Base-by-base conservation (phyloP, 2,888 invertebrate species). In the Allygus modestus region DNA sequence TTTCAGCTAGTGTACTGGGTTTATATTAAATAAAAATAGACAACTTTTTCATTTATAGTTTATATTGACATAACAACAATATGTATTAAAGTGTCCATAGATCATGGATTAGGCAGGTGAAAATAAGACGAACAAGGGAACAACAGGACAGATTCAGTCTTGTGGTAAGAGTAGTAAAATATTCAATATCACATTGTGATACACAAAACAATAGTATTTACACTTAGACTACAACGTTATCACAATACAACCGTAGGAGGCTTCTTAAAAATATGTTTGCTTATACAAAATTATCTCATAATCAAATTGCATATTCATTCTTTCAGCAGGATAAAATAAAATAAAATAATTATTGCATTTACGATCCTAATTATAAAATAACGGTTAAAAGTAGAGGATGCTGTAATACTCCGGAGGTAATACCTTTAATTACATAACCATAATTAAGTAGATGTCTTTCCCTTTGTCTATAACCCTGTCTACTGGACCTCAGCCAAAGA, bases 31-130 rank as follows among this genome's bases (percentile, higher is more conserved):
- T 23, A 54, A n/a, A 23, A 54, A 23, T 2, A 54, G 54, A 23
- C 23, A 54, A 23, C 23, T 28, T 26, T 65, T 28, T 4, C 2
- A 28, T 65, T 65, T 17, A 28, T 28, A 28, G 12, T 65, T 65
- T 65, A 31, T 65, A 65, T 28, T 65, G 65, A 65, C 65, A 28
- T 28, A 65, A 65, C 65, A 65, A 65, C 65, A 28, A 65, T 28
- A 65, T 15, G 54, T 65, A 65, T 65, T 65, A 65, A 65, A 65
- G 65, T 65, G 65, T 65, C 65, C 65, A 65, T 65, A 65, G 28
- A 28, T 65, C 0, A 65, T 65, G 65, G 65, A 65, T 65, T 65
- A 65, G 28, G 28, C 28, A 65, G 28, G 65, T 65, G 26, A 28
- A 31, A 31, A 28, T 17, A 65, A 65, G 65, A 31, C 28, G 65